phyloP scores from a whole-genome alignment of 2,113 vertebrate species.

The Psittacula cyanocephala region DNA sequence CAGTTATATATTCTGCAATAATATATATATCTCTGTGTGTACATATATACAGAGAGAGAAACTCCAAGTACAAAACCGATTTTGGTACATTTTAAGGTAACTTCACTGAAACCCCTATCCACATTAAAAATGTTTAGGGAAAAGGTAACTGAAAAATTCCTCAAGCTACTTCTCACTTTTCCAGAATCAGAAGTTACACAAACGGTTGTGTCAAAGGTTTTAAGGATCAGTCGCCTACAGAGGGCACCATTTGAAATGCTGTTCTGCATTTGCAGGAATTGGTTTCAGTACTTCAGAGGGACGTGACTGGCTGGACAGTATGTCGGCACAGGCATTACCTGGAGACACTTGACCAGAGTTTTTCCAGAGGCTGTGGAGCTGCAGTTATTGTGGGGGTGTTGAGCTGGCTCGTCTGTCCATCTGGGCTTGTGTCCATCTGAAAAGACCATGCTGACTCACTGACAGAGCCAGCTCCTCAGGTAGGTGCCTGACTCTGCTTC shows the following conservation, averaged over 20 bases:
- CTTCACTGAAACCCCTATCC: background rate
- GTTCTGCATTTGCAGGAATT: background rate
- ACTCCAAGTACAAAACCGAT: slow-evolving; percentile 41
- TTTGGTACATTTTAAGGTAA: slow-evolving; percentile 1
- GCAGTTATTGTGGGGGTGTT: background rate
- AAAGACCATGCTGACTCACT: background rate
- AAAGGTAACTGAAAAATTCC: background rate
- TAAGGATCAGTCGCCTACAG: background rate
- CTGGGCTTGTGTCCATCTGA: background rate
- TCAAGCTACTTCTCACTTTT: background rate
- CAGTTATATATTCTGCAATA: slow-evolving; percentile 4
- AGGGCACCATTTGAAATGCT: background rate
- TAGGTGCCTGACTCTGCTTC: background rate
- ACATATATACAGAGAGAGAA: background rate
- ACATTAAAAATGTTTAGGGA: background rate
- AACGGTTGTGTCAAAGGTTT: background rate
- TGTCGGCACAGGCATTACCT: background rate
- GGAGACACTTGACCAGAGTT: background rate
- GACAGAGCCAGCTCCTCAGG: background rate
- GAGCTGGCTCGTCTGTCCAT: background rate
- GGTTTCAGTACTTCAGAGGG: background rate
- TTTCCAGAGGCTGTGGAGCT: background rate
- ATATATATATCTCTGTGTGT: background rate
- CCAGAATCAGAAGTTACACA: background rate
- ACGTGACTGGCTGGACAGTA: background rate